Base-by-base conservation (phyloP, 1,140 invertebrate species). In the Armadillidium nasatum region DNA sequence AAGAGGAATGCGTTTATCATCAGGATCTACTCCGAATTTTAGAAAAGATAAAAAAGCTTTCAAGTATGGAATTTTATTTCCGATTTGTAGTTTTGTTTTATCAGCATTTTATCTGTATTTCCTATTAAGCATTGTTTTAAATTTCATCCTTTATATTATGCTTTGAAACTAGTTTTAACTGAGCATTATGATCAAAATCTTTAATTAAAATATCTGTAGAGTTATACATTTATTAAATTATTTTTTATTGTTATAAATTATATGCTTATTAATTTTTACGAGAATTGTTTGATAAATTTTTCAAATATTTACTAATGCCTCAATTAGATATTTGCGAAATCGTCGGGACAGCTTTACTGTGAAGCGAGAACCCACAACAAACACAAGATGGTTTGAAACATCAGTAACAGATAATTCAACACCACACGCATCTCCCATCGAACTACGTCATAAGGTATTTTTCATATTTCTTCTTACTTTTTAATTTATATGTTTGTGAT, bases 151-250 rank as follows among this genome's bases (percentile, higher is more conserved):
- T n/a, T n/a, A 33, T 33, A 33, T 3, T 33, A 33, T 3, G 1
- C 6, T 33, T 33, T 33, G 6, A 33, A 33, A 33, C 33, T 33
- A 33, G 1, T 33, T 33, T 33, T 33, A 6, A 6, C 6, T 33
- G 33, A 33, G 2, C 7, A 60, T 3, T 7, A 3, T 19, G 7
- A 15, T 7, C 50, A 2, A 1, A 33, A 15, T 19, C 50, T 3
- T 60, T 60, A 60, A 10, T 50, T 50, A 60, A 60, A 15, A 15
- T 60, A 60, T 2, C 19, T n/a, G n/a, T n/a, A n/a, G n/a, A n/a
- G n/a, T n/a, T n/a, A n/a, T n/a, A n/a, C 19, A 60, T 60, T 60
- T 60, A 60, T 60, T 60, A 15, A 60, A 15, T 60, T 60, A 60
- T 60, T 2, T 60, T 60, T 3, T 7, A 15, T 60, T 33, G 6